These are phyloP conservation scores for Petrolisthes cinctipes DNA, from an alignment of 2,888 invertebrate species.

Conservation along the genomic window DNA sequence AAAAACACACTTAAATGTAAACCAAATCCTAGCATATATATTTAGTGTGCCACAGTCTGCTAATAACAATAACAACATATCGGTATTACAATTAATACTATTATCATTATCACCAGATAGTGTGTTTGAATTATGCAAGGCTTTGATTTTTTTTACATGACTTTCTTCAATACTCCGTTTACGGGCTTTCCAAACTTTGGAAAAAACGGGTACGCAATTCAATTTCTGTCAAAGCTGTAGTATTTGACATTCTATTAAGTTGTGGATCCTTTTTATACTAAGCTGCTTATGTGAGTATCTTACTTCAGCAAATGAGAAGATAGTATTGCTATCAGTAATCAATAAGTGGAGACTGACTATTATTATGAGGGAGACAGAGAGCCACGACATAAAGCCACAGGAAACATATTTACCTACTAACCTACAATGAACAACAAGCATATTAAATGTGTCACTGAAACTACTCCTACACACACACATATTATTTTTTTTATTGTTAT, in stretches of 20 bases:
- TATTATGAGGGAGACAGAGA: slow-evolving; percentile 11
- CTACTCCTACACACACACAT: slow-evolving; percentile 45
- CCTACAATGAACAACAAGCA: slow-evolving; percentile 45
- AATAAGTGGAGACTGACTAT: slow-evolving; percentile 10
- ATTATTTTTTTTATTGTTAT: slow-evolving; percentile 47
- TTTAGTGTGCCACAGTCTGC: slow-evolving; percentile 24
- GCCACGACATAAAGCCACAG: slow-evolving; percentile 14
- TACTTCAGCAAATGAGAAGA: neutral
- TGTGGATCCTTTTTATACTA: slow-evolving; percentile 29
- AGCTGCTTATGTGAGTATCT: slow-evolving; percentile 33
- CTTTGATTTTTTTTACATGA: slow-evolving; percentile 10
- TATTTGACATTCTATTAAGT: slow-evolving; percentile 12
- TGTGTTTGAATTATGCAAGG: slow-evolving; percentile 28
- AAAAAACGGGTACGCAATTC: neutral
- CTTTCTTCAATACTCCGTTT: neutral
- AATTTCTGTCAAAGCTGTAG: slow-evolving; percentile 51
- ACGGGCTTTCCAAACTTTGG: neutral
- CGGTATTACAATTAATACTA: neutral
- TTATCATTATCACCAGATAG: neutral
- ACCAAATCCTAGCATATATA: neutral
- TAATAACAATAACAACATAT: neutral
- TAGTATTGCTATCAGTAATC: slow-evolving; percentile 13
- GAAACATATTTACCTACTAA: slow-evolving; percentile 39
- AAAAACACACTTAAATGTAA: slow-evolving; percentile 17
- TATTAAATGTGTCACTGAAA: slow-evolving; percentile 25